Evolutionary conservation across 2,888 invertebrate species (phyloP), one percentile per base, ranked within the genome.

Genomic region (Cantharis flavilabris): DNA sequence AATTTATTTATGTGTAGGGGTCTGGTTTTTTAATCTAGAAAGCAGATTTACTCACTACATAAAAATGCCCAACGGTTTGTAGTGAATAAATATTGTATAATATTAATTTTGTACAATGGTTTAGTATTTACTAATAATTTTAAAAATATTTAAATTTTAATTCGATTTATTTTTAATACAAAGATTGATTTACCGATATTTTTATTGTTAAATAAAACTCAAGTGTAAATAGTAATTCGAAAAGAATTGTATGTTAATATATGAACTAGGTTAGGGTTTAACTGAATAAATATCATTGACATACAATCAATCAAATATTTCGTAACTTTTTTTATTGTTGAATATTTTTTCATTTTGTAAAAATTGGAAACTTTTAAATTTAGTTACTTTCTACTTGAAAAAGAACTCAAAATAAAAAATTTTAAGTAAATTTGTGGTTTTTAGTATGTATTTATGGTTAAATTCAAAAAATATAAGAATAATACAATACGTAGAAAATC

Each of bases 221-320:
- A 67, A 67, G n/a, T 67, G 23, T 67, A 67, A 67, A 67, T 23
- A 3, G 26, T 67, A 67, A 67, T 67, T 67, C 65, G 26, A 23
- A 67, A 67, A 67, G 65, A 67, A 67, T 67, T 67, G 65, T 67
- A 26, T 67, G 65, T 26, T 23, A 67, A 67, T 67, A 67, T 67
- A 67, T 67, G 65, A 67, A 67, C 26, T 67, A 67, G 65, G 65
- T 67, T 67, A 67, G 65, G 65, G 65, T 67, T 67, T 67, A 67
- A 67, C 65, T 23, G 65, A 67, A 67, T 67, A 67, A 20, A 67
- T 65, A 65, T 67, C 23, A 67, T 26, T 67, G 65, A 67, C 65
- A 67, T 67, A 26, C 65, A 67, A 67, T 67, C 65, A 67, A 67
- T 67, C 65, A 67, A 67, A 26, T 23, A 20, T 23, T 67, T 23